Conservation (phyloP, 2,113 vertebrate genomes). For the Holacanthus passer region DNA sequence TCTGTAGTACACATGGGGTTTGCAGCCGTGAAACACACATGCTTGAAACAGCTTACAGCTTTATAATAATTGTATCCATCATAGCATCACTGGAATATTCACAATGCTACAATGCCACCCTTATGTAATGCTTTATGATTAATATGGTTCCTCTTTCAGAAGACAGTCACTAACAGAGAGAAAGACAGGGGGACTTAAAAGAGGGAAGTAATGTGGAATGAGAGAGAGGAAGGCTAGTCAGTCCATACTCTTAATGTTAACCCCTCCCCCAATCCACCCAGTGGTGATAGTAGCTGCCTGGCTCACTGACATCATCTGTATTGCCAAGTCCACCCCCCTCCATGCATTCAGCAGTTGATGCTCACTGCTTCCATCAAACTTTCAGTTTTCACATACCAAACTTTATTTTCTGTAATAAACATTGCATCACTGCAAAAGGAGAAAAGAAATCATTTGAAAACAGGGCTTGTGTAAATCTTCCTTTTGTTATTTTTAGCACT, state of each 20-base stretch:
- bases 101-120: background rate
- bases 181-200: background rate
- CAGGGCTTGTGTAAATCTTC: background rate
- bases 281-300: slow-evolving; percentile 68
- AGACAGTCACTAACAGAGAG: slow-evolving; percentile 2
- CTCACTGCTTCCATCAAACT: slow-evolving; percentile 18
- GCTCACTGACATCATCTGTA: slow-evolving; percentile 72
- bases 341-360: slow-evolving; percentile 59
- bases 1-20: background rate
- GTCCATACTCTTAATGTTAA: slow-evolving; percentile 33
- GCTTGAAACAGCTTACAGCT: background rate
- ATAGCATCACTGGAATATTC: background rate
- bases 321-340: slow-evolving; percentile 24
- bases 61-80: background rate
- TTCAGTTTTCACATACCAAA: background rate
- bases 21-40: background rate
- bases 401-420: background rate
- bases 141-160: background rate
- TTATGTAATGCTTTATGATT: background rate
- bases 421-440: background rate
- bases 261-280: slow-evolving; percentile 64
- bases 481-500: slow-evolving; percentile 33
- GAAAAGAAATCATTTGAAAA: background rate
- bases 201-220: slow-evolving; percentile 44
- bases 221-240: slow-evolving; percentile 31